A percentile compares a stretch with the other conserved stretches of the same genome.
These are phyloP conservation scores for Lucinisca nassula DNA, from an alignment of 2,888 invertebrate genomes.

Conservation along the genomic window DNA sequence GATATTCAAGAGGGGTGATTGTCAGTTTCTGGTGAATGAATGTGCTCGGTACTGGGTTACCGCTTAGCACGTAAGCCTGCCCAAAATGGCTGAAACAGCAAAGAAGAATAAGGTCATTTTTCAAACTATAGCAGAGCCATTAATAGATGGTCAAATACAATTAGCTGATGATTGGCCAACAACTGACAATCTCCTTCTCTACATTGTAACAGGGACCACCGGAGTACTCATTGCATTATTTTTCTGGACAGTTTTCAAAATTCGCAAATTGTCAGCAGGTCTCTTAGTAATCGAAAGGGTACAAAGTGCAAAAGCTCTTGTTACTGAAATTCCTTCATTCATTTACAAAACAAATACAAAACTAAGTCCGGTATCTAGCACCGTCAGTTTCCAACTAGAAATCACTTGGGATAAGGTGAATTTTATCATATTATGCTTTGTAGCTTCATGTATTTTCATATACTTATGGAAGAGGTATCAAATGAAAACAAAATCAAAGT, in stretches of 20 bases:
- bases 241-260: constrained; percentile 21
- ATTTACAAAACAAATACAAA: background rate
- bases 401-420: constrained; percentile 36
- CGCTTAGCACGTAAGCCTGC: constrained; percentile 37
- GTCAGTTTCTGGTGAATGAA: too few relatives aligned
- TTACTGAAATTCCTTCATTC: constrained; percentile 36
- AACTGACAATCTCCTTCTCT: constrained; percentile 12
- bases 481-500: background rate
- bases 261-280: constrained; percentile 4
- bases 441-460: background rate
- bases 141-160: constrained; percentile 37
- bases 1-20: too few relatives aligned
- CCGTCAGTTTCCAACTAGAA: background rate
- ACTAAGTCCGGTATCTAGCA: background rate
- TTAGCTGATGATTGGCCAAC: constrained; percentile 31
- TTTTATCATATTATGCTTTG: background rate
- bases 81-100: constrained; percentile 50
- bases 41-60: too few relatives aligned
- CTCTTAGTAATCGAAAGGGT: constrained; percentile 8
- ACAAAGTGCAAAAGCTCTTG: constrained; percentile 1
- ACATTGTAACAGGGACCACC: background rate
- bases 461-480: background rate
- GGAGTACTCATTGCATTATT: background rate
- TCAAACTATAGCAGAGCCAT: constrained; percentile 50
- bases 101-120: constrained; percentile 47